Conservation (phyloP, 2,888 invertebrate genomes). For the Piscicola geometra region DNA sequence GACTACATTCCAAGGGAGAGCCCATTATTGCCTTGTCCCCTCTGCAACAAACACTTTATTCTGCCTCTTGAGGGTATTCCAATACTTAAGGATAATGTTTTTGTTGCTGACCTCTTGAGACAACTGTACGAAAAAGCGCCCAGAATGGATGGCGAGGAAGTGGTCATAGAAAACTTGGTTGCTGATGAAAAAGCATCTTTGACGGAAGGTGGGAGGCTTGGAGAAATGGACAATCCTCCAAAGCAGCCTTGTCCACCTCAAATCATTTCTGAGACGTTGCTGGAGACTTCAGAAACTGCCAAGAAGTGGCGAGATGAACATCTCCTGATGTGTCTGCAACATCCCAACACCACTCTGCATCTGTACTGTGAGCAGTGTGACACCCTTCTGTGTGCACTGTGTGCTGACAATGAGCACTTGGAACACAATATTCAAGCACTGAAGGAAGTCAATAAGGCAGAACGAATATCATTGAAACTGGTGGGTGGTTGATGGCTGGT, state of each 20-base stretch:
- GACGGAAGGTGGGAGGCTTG: no score
- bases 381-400: background rate
- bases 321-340: background rate
- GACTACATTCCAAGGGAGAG: constrained; percentile 58
- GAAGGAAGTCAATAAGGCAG: background rate
- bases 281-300: no score
- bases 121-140: background rate
- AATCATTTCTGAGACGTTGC: no score
- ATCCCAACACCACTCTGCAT: background rate
- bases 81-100: constrained; percentile 57
- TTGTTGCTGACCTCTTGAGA: constrained; percentile 52
- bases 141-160: background rate
- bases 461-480: background rate
- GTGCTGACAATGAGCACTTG: background rate
- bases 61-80: constrained; percentile 58
- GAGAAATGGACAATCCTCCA: no score
- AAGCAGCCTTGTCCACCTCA: no score
- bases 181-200: no score
- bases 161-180: background rate
- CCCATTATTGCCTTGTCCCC: constrained; percentile 58
- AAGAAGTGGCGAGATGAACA: no score
- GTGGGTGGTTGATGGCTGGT: background rate
- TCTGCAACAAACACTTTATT: constrained; percentile 59
- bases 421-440: background rate
- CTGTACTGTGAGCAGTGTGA: background rate